A percentile compares a stretch with the other conserved stretches of the same genome.
Conservation (phyloP, 2,797 vertebrate genomes). For the Danio choprae region DNA sequence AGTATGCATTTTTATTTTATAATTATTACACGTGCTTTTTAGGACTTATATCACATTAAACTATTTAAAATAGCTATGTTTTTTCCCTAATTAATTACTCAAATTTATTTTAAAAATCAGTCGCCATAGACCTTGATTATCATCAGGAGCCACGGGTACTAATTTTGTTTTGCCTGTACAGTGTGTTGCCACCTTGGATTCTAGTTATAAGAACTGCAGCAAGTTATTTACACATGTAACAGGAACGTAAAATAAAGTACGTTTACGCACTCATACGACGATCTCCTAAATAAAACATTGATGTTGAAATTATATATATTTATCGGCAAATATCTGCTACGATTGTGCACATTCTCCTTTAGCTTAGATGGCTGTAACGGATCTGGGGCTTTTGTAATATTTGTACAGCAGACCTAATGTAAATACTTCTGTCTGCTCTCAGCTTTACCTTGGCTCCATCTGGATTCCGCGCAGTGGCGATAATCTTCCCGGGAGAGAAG, state of each 20-base stretch:
- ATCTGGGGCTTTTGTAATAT: neutral
- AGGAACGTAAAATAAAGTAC: too few species aligned
- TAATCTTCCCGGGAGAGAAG: conserved; percentile 70
- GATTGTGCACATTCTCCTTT: neutral
- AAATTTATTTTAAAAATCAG: neutral
- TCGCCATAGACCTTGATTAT: too few species aligned
- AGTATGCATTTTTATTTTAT: neutral
- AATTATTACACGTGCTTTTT: neutral
- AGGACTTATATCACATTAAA: neutral
- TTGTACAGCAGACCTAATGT: neutral
- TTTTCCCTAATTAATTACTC: neutral
- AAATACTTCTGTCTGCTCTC: neutral
- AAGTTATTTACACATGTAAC: too few species aligned
- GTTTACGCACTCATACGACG: neutral
- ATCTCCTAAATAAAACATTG: neutral
- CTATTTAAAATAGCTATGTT: neutral
- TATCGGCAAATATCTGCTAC: neutral
- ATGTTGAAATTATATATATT: neutral
- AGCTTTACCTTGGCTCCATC: conserved; percentile 72
- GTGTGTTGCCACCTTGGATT: too few species aligned
- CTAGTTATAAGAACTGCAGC: too few species aligned
- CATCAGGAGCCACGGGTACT: too few species aligned
- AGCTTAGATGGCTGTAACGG: neutral
- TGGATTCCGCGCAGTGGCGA: conserved; percentile 71
- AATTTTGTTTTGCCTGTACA: too few species aligned